Percentiles rank a stretch among this genome's conserved stretches.
phyloP scores from a whole-genome alignment of 2,888 invertebrate genomes.

The Drosophila testacea region DNA sequence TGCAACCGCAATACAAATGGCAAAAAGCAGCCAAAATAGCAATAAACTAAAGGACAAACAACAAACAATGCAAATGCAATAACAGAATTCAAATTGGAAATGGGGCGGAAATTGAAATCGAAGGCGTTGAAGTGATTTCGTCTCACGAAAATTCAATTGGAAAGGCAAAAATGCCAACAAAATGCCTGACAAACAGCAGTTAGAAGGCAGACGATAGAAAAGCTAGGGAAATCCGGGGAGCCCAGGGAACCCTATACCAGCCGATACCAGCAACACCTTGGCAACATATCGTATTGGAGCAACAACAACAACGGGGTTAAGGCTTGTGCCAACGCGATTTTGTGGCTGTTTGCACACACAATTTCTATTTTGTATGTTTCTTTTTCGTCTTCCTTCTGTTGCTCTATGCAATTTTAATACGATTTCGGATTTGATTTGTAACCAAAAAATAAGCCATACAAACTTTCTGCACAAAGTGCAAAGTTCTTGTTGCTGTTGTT shows the following conservation, averaged over 20 bases:
- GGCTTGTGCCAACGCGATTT: slow-evolving; percentile 16
- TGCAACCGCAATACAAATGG: neutral
- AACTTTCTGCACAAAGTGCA: slow-evolving; percentile 60
- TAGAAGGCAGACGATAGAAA: neutral
- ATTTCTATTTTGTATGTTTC: slow-evolving; percentile 16
- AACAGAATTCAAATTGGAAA: slow-evolving; percentile 69
- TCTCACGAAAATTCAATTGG: slow-evolving; percentile 79
- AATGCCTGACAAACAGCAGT: slow-evolving; percentile 41
- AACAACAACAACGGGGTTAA: neutral
- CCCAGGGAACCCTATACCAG: neutral
- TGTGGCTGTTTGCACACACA: slow-evolving; percentile 32
- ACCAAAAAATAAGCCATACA: slow-evolving; percentile 76
- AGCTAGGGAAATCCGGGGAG: too few relatives aligned
- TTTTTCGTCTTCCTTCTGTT: slow-evolving; percentile 16
- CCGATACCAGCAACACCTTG: slow-evolving; percentile 11
- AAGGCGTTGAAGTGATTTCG: slow-evolving; percentile 81
- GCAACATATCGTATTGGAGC: slow-evolving; percentile 18
- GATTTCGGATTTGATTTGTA: slow-evolving; percentile 79
- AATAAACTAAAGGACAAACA: slow-evolving; percentile 26
- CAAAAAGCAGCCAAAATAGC: slow-evolving; percentile 10
- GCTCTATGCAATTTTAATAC: slow-evolving; percentile 79
- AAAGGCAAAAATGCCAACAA: slow-evolving; percentile 38
- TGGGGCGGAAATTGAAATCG: slow-evolving; percentile 79
- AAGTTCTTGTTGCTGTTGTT: slow-evolving; percentile 38
- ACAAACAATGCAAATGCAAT: slow-evolving; percentile 64